These are phyloP conservation scores for Hemiscyllium ocellatum DNA, from an alignment of 2,113 vertebrate species.

Conservation along the genomic window DNA sequence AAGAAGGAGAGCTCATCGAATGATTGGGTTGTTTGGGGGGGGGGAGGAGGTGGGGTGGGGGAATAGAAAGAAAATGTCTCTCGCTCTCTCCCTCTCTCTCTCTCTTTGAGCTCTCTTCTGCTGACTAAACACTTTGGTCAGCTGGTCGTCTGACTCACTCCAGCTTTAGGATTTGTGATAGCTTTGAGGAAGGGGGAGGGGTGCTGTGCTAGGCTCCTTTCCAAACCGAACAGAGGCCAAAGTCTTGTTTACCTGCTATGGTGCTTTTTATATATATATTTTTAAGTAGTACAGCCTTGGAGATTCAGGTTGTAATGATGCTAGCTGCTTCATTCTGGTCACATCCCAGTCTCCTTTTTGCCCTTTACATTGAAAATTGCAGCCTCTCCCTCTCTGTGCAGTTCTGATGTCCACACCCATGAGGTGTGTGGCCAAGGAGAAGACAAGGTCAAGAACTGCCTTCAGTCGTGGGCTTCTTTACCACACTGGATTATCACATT, in stretches of 20 bases:
- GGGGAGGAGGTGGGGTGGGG: slow-evolving; percentile 33
- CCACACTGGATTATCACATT: too few relatives aligned
- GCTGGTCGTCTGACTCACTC: slow-evolving; percentile 57
- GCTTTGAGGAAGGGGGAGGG: slow-evolving; percentile 56
- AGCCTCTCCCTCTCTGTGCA: too few relatives aligned
- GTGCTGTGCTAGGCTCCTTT: slow-evolving; percentile 47
- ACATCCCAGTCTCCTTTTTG: not conserved
- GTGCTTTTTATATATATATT: too few relatives aligned
- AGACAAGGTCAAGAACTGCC: too few relatives aligned
- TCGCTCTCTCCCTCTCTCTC: slow-evolving; percentile 41
- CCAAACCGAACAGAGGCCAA: slow-evolving; percentile 47
- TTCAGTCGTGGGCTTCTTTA: too few relatives aligned
- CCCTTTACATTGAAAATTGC: too few relatives aligned
- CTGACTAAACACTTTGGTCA: slow-evolving; percentile 79
- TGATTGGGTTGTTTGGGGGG: slow-evolving; percentile 30
- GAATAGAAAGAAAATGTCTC: slow-evolving; percentile 41
- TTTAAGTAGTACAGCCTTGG: too few relatives aligned
- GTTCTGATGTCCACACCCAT: too few relatives aligned
- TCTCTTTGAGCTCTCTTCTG: slow-evolving; percentile 49
- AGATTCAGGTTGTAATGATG: too few relatives aligned
- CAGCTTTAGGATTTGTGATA: slow-evolving; percentile 65
- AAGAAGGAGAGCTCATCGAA: slow-evolving; percentile 27
- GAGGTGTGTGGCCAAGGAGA: too few relatives aligned
- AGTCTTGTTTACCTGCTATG: not conserved
- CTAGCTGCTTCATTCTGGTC: too few relatives aligned